These are phyloP conservation scores for Vidua chalybeata DNA, from an alignment of 2,113 vertebrate genomes.

Conservation along the genomic window DNA sequence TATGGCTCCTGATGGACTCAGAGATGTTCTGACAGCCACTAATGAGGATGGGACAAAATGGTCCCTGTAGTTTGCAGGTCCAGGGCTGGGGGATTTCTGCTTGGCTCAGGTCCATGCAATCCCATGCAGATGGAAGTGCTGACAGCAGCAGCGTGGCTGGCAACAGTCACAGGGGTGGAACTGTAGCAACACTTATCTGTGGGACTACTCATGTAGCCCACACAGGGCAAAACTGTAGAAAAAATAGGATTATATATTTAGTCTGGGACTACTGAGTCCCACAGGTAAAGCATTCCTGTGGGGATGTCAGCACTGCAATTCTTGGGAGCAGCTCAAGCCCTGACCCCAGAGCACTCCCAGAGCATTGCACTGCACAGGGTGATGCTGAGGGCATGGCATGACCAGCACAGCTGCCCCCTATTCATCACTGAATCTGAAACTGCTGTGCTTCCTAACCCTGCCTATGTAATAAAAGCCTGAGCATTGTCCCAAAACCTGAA, in stretches of 20 bases:
- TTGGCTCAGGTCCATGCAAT: neutral
- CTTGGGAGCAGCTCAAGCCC: neutral
- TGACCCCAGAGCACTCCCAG: neutral
- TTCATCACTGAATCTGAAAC: neutral
- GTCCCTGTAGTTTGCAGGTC: neutral
- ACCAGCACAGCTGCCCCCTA: neutral
- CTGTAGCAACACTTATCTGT: neutral
- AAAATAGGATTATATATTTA: neutral
- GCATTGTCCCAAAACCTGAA: neutral
- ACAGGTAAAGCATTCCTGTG: neutral
- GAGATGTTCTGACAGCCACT: neutral
- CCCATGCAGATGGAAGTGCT: neutral
- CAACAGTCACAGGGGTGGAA: neutral
- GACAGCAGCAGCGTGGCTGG: fast-evolving
- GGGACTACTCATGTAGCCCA: neutral
- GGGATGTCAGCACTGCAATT: neutral
- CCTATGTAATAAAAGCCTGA: neutral
- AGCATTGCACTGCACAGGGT: fast-evolving
- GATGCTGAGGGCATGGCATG: neutral
- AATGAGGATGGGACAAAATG: neutral
- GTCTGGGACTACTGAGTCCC: neutral
- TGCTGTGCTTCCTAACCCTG: neutral
- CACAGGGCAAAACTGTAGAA: neutral
- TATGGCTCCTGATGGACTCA: neutral
- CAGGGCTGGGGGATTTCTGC: neutral